Evolutionary conservation across 2,113 vertebrate species (phyloP).

Genomic region (Felis chaus): DNA sequence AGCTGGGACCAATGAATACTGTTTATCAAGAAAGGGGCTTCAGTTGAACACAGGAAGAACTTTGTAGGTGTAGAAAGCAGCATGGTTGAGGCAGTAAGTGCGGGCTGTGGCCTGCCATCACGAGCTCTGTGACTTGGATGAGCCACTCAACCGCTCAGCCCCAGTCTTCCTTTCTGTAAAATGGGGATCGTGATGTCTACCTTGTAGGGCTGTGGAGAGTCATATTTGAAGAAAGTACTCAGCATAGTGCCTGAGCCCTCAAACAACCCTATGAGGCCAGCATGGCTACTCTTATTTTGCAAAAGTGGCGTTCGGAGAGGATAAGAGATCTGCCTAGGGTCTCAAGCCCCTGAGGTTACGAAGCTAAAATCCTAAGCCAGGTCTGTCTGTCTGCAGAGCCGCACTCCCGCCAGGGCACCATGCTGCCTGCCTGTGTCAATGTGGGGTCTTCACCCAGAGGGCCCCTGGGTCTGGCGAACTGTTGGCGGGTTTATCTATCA

Average conservation of each 20-base stretch:
- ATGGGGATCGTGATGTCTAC: background rate
- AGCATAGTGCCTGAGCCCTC: background rate
- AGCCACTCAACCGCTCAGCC: background rate
- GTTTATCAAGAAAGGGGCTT: background rate
- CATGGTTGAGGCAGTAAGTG: background rate
- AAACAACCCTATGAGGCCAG: background rate
- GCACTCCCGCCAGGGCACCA: background rate
- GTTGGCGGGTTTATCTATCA: conserved; percentile 87
- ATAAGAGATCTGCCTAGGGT: background rate
- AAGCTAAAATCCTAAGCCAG: background rate
- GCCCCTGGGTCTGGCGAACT: conserved; percentile 84
- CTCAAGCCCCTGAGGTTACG: background rate
- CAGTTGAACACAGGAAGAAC: background rate
- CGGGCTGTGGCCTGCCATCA: background rate
- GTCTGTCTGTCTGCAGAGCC: background rate
- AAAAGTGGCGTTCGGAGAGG: background rate
- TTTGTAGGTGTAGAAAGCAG: background rate
- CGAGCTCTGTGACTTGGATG: background rate
- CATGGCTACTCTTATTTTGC: background rate
- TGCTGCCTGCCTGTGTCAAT: conserved; percentile 33
- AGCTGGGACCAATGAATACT: background rate
- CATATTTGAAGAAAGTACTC: background rate
- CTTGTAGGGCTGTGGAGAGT: background rate
- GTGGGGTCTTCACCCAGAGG: conserved; percentile 46
- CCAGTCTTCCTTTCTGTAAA: background rate